Conservation (phyloP, 1,140 invertebrate species). For the Agraylea sexmaculata region DNA sequence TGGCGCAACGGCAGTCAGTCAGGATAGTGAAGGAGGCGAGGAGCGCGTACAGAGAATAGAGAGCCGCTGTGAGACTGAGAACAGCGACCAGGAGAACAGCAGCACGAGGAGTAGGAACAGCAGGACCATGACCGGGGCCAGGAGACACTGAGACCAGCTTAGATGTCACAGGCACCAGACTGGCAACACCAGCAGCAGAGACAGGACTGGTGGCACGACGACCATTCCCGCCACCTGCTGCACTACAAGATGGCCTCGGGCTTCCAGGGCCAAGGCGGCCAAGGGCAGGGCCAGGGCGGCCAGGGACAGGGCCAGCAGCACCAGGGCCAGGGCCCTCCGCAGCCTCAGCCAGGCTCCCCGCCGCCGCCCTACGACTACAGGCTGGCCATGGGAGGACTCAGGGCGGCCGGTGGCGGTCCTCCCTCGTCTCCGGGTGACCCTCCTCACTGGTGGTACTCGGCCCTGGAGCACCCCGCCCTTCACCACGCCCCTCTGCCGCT, state of each 20-base stretch:
- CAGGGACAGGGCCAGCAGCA: slow-evolving; percentile 28
- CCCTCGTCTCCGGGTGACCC: slow-evolving; percentile 43
- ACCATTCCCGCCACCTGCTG: slow-evolving; percentile 70
- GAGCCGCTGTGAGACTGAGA: too few relatives aligned
- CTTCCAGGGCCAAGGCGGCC: slow-evolving; percentile 45
- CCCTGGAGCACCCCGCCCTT: slow-evolving; percentile 40
- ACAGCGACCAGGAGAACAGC: too few relatives aligned
- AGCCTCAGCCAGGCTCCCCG: slow-evolving; percentile 16
- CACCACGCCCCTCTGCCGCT: slow-evolving; percentile 41
- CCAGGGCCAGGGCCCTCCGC: too few relatives aligned
- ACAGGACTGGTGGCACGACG: too few relatives aligned
- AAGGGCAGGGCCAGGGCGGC: slow-evolving; percentile 37
- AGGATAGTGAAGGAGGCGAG: too few relatives aligned
- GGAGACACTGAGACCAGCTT: too few relatives aligned
- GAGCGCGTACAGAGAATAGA: too few relatives aligned
- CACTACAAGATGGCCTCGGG: slow-evolving; percentile 74
- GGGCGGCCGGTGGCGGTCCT: slow-evolving; percentile 29
- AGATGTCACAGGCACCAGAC: too few relatives aligned
- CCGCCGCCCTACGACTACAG: slow-evolving; percentile 47
- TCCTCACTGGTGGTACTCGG: slow-evolving; percentile 57
- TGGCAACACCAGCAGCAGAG: too few relatives aligned
- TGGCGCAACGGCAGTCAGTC: too few relatives aligned
- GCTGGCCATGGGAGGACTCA: slow-evolving; percentile 37
- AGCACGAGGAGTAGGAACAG: too few relatives aligned
- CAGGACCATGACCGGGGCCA: too few relatives aligned